phyloP scores from a whole-genome alignment of 2,113 vertebrate genomes.

The Aspiorhynchus laticeps region DNA sequence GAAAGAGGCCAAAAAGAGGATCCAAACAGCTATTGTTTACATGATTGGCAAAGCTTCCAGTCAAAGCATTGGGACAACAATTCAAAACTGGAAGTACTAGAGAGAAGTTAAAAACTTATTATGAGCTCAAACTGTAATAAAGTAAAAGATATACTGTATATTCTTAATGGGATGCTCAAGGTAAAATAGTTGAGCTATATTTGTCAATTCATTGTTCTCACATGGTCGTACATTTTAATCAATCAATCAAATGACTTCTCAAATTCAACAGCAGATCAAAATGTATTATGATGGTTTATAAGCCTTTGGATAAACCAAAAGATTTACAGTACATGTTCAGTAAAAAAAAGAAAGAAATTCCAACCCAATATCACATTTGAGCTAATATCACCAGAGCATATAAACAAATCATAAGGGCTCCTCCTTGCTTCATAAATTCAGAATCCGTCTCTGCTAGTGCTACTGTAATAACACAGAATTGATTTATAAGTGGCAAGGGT shows the following conservation, averaged over 20 bases:
- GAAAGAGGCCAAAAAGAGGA: slow-evolving; percentile 54
- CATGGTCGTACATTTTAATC: neutral
- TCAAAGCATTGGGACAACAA: slow-evolving; percentile 57
- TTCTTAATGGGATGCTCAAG: neutral
- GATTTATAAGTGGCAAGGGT: slow-evolving; percentile 22
- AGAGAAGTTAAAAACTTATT: neutral
- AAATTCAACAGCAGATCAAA: neutral
- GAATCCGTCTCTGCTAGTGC: slow-evolving; percentile 14
- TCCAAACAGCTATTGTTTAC: slow-evolving; percentile 54
- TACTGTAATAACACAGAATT: slow-evolving; percentile 38
- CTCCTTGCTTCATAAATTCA: slow-evolving; percentile 42
- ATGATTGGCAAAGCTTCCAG: slow-evolving; percentile 43
- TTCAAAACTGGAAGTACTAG: slow-evolving; percentile 8
- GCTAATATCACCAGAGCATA: slow-evolving; percentile 3
- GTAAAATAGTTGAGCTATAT: too few relatives aligned
- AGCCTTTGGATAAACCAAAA: neutral
- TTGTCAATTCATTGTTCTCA: neutral
- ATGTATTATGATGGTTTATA: neutral
- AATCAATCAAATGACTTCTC: neutral
- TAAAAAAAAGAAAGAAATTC: neutral
- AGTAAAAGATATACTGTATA: neutral
- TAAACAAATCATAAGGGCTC: slow-evolving; percentile 29
- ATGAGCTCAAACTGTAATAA: neutral
- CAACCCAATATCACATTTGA: neutral
- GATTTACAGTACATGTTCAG: neutral